These are phyloP conservation scores for Micromussa lordhowensis DNA, from an alignment of 92 coral and sea anemone species.

Conservation along the genomic window DNA sequence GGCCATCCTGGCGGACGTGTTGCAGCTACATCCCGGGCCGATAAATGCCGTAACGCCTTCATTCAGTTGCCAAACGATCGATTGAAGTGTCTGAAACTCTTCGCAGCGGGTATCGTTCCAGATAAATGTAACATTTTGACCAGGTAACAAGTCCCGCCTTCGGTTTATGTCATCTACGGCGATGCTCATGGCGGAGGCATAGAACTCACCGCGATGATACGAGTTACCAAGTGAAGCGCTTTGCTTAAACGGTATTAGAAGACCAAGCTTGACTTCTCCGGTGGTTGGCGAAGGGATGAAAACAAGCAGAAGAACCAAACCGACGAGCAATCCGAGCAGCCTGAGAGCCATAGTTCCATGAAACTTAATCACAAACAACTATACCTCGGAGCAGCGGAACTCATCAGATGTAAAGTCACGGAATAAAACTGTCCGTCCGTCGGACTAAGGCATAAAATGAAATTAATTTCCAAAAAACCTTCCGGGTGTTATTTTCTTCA, in stretches of 20 bases:
- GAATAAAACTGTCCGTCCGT: background rate
- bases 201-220: conserved; percentile 81
- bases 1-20: conserved; percentile 87
- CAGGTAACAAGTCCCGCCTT: conserved; percentile 79
- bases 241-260: conserved; percentile 83
- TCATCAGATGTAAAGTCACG: background rate
- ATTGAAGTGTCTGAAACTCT: conserved; percentile 77
- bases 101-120: conserved; percentile 96
- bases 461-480: background rate
- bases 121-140: conserved; percentile 79
- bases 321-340: background rate
- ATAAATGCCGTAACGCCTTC: conserved; percentile 88
- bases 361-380: conserved; percentile 24
- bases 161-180: conserved; percentile 86
- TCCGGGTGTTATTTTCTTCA: background rate
- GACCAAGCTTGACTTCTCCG: conserved; percentile 82
- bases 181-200: conserved; percentile 89
- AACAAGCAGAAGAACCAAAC: conserved; percentile 1
- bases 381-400: background rate
- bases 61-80: conserved; percentile 83
- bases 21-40: conserved; percentile 94
- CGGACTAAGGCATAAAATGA: background rate
- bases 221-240: conserved; percentile 74
- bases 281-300: conserved; percentile 26
- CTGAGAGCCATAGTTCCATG: conserved; percentile 24